These are phyloP conservation scores for Neria commutata DNA, from an alignment of 2,888 invertebrate species.

Conservation along the genomic window DNA sequence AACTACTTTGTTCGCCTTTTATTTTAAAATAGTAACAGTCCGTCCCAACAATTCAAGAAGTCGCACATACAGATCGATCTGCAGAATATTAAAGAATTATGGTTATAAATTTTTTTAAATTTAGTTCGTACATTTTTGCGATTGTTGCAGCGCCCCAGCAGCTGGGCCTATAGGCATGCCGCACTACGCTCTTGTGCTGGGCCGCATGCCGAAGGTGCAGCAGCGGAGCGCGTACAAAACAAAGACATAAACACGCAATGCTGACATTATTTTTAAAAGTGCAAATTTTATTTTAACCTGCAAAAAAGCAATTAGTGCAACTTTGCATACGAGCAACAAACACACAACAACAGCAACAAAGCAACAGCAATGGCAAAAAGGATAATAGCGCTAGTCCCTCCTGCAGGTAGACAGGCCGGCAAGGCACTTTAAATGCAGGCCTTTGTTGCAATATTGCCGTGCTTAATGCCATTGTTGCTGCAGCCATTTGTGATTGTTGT, in stretches of 20 bases:
- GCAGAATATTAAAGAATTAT: too few species aligned
- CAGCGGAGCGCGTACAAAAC: conserved; percentile 46
- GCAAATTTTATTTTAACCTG: conserved; percentile 60
- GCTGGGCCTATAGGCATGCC: too few species aligned
- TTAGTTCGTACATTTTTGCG: too few species aligned
- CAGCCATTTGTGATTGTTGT: conserved; percentile 21
- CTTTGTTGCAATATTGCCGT: conserved; percentile 11
- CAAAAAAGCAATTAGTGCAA: conserved; percentile 52
- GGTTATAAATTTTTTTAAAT: too few species aligned
- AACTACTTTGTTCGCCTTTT: too few species aligned
- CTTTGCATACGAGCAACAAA: conserved; percentile 34
- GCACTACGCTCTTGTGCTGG: not conserved
- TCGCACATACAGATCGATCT: too few species aligned
- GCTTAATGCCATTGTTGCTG: conserved; percentile 15
- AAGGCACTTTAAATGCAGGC: not conserved
- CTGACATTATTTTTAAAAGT: conserved; percentile 59
- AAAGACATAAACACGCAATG: conserved; percentile 59
- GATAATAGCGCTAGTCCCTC: conserved; percentile 20
- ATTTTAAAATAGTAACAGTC: too few species aligned
- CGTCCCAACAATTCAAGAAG: too few species aligned
- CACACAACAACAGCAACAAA: conserved; percentile 22
- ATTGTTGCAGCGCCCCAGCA: too few species aligned
- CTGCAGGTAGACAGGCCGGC: not conserved
- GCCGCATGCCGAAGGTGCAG: conserved; percentile 10
- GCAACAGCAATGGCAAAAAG: conserved; percentile 16